A percentile compares a stretch with the other conserved stretches of the same genome.
These are phyloP conservation scores for Ammodytes dubius DNA, from an alignment of 2,113 vertebrate species.

Conservation along the genomic window DNA sequence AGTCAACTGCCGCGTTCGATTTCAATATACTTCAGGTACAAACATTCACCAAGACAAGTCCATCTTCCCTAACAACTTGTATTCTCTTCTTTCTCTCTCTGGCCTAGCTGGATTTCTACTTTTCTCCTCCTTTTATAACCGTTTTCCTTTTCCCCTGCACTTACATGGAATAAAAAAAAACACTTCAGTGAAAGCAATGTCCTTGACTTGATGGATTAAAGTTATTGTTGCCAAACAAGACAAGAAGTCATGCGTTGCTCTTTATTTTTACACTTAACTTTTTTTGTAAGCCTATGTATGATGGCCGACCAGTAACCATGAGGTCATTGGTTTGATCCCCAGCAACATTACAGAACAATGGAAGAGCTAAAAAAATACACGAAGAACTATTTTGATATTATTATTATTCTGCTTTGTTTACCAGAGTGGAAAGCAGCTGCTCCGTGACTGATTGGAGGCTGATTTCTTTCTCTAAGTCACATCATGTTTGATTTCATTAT, in stretches of 20 bases:
- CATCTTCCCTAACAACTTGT: slow-evolving; percentile 28
- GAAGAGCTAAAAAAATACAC: not conserved
- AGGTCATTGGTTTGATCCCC: too few species aligned
- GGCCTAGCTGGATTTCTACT: slow-evolving; percentile 19
- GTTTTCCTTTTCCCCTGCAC: not conserved
- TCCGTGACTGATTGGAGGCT: slow-evolving; percentile 10
- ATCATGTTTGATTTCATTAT: slow-evolving; percentile 16
- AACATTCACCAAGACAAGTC: slow-evolving; percentile 51
- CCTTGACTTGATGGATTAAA: slow-evolving; percentile 58
- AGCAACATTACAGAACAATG: not conserved
- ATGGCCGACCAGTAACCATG: too few species aligned
- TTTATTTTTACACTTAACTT: slow-evolving; percentile 17
- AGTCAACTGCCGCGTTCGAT: slow-evolving; percentile 48
- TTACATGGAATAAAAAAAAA: slow-evolving; percentile 34
- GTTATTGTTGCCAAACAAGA: slow-evolving; percentile 38
- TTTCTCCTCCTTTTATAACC: not conserved
- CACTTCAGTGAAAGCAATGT: slow-evolving; percentile 29
- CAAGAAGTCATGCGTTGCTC: slow-evolving; percentile 14
- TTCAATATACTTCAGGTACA: slow-evolving; percentile 66
- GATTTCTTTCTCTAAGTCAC: slow-evolving; percentile 19
- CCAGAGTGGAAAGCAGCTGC: not conserved
- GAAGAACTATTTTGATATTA: too few species aligned
- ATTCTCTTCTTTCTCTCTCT: slow-evolving; percentile 14
- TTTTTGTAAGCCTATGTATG: slow-evolving; percentile 2
- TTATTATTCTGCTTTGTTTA: slow-evolving; percentile 12